phyloP scores from a whole-genome alignment of 2,888 invertebrate species.

The Abscondita cerata region DNA sequence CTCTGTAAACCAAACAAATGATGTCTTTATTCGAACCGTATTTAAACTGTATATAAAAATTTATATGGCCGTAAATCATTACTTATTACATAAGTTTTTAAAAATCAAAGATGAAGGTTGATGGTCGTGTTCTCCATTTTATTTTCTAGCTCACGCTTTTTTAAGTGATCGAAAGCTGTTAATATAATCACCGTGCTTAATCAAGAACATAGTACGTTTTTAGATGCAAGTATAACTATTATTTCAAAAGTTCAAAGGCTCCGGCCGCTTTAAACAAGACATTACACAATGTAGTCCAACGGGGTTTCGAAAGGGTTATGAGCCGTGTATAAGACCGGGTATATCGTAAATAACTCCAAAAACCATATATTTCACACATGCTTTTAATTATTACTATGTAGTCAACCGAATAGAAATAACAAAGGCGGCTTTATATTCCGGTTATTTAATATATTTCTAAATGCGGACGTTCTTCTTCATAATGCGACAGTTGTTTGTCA shows the following conservation, averaged over 20 bases:
- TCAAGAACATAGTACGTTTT: neutral
- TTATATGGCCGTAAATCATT: constrained; percentile 43
- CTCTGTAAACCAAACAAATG: constrained; percentile 54
- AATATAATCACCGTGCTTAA: too few relatives aligned
- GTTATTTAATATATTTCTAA: constrained; percentile 18
- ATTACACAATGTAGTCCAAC: constrained; percentile 42
- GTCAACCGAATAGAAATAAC: constrained; percentile 30
- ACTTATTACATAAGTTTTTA: constrained; percentile 30
- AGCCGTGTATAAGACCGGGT: constrained; percentile 41
- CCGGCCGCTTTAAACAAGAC: constrained; percentile 44
- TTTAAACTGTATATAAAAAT: constrained; percentile 41
- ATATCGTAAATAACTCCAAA: constrained; percentile 46
- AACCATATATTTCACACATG: constrained; percentile 46
- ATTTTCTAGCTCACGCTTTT: too few relatives aligned
- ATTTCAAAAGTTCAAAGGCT: constrained; percentile 39
- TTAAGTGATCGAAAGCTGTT: too few relatives aligned
- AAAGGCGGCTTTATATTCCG: constrained; percentile 40
- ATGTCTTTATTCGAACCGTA: constrained; percentile 47
- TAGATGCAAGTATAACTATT: neutral
- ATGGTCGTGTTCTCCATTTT: too few relatives aligned
- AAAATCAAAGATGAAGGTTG: constrained; percentile 7
- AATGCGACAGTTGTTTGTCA: neutral
- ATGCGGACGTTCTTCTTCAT: neutral
- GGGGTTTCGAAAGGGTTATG: constrained; percentile 45
- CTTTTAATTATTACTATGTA: constrained; percentile 49